Evolutionary conservation across 2,888 invertebrate genomes (phyloP), one percentile per base, ranked within the genome.

Genomic region (Agrochola circellaris): DNA sequence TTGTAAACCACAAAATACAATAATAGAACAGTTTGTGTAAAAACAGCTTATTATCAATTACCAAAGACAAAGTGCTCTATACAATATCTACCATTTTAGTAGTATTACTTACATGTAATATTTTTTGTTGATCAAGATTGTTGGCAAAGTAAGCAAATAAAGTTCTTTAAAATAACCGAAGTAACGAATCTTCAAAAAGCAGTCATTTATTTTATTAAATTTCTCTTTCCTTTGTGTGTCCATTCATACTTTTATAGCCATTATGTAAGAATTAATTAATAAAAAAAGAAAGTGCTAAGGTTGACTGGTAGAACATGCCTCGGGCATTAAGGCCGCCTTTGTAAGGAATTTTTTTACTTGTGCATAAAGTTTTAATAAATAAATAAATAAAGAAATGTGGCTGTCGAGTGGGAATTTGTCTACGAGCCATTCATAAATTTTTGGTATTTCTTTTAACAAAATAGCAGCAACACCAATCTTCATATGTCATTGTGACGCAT

Each of bases 401-500:
- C 7, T 58, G n/a, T 26, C 30, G 13, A 54, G 51, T n/a, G 3
- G 1, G 1, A 42, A 73, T 75, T 34, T 17, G 0, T 74, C 17
- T 42, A 17, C 30, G 1, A 64, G n/a, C 1, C 0, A 23, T 4
- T 15, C 26, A 15, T 67, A 45, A 5, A 30, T 38, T 69, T 38
- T 20, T 83, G 23, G 84, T 72, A 62, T 20, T 26, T n/a, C 20
- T 73, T 30, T 6, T 11, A 13, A 20, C 2, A 38, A 51, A 4
- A 45, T 20, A 17, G n/a, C 60, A 23, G 82, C 79, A 82, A 75
- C 79, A 75, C 75, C 3, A 20, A 13, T 38, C 11, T n/a, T 23
- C 3, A 1, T 68, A 83, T 81, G 88, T 89, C 89, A 87, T 23
- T 75, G 65, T 84, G 82, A 82, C 67, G 68, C 54, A 79, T 26